Evolutionary conservation across 2,888 invertebrate genomes (phyloP).

Genomic region (Alentia gelatinosa): DNA sequence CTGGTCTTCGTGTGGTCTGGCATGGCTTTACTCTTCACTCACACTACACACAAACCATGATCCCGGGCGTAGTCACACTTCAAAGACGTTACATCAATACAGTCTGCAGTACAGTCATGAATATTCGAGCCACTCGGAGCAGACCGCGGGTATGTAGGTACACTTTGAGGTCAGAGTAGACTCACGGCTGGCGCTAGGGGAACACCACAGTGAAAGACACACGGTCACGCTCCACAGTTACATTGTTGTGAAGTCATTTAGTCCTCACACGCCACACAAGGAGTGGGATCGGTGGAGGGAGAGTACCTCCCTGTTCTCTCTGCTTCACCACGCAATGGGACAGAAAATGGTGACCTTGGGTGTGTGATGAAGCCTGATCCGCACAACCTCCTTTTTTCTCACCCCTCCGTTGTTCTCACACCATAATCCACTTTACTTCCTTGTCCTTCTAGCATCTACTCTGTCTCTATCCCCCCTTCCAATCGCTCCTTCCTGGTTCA

Average conservation of each 20-base stretch:
- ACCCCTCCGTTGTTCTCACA: neutral
- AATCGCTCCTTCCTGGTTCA: neutral
- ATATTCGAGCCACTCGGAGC: neutral
- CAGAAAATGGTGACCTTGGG: too few species aligned
- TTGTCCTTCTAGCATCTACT: neutral
- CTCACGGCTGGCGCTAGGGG: neutral
- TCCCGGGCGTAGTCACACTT: neutral
- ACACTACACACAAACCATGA: too few species aligned
- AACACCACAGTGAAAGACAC: neutral
- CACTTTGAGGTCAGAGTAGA: too few species aligned
- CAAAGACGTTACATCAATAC: neutral
- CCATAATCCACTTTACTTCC: neutral
- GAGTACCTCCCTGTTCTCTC: too few species aligned
- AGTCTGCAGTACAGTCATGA: neutral
- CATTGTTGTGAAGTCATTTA: neutral
- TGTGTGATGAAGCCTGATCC: too few species aligned
- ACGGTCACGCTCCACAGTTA: neutral
- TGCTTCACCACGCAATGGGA: too few species aligned
- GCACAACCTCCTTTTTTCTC: neutral
- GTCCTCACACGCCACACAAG: neutral
- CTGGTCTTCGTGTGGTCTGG: too few species aligned
- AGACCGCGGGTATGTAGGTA: too few species aligned
- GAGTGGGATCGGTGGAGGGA: too few species aligned
- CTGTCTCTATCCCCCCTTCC: neutral
- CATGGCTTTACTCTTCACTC: too few species aligned